Conservation (phyloP, 2,888 invertebrate genomes). For the Dione vanillae region DNA sequence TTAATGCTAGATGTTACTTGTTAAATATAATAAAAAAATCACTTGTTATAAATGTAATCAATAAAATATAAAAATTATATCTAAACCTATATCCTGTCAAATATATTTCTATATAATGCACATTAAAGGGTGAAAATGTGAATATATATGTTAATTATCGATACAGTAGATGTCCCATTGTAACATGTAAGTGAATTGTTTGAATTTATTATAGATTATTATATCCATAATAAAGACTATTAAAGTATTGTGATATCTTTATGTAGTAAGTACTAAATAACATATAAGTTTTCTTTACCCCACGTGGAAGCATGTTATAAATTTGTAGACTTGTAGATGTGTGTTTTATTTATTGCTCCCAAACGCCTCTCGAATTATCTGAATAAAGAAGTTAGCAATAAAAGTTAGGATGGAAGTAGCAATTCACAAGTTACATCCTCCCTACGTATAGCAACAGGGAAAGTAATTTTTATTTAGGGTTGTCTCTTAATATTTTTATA, state of each 20-base stretch:
- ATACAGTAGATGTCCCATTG: background rate
- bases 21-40: background rate
- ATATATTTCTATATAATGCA: background rate
- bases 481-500: background rate
- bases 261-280: slow-evolving; percentile 61
- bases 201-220: slow-evolving; percentile 38
- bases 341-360: slow-evolving; percentile 63
- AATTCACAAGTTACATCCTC: slow-evolving; percentile 35
- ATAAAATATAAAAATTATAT: slow-evolving; percentile 8
- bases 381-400: slow-evolving; percentile 35
- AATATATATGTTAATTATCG: background rate
- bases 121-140: background rate
- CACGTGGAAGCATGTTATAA: slow-evolving; percentile 71
- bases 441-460: slow-evolving; percentile 12
- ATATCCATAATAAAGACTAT: slow-evolving; percentile 67
- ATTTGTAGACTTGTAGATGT: slow-evolving; percentile 62
- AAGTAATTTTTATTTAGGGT: slow-evolving; percentile 25
- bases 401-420: slow-evolving; percentile 38
- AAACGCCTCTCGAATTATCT: slow-evolving; percentile 31
- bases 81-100: background rate
- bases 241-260: slow-evolving; percentile 81
- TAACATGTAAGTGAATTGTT: slow-evolving; percentile 19
- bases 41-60: slow-evolving; percentile 1
- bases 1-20: background rate
- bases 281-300: slow-evolving; percentile 59